Evolutionary conservation across 1,140 invertebrate genomes (phyloP), one percentile per base, ranked within the genome.

Genomic region (Thaumatotibia leucotreta): DNA sequence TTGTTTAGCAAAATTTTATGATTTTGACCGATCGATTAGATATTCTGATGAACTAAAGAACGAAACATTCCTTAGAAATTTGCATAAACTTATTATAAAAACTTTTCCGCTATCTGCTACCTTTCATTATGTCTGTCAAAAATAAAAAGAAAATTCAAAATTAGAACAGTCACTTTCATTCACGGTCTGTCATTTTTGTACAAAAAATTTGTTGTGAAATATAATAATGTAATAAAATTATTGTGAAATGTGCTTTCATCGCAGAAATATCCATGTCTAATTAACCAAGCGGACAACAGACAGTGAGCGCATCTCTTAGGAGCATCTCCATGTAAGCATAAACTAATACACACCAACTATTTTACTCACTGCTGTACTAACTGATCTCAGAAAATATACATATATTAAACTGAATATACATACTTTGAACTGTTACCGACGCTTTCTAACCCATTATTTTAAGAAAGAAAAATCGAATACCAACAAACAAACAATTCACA

Each of bases 221-320:
- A 75, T 52, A 70, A 68, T 71, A 83, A 74, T 69, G 85, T 86
- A 80, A 76, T 79, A 49, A 89, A 89, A 89, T 87, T 87, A 73
- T 66, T 86, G 83, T 87, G 77, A 77, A 89, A 87, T 70, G 79
- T 64, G 86, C 80, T 61, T 75, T 82, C 66, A 33, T 84, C 63
- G 80, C 80, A 52, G 82, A 79, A 70, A 76, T 87, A 65, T 84
- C 82, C 10, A 85, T n/a, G n/a, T n/a, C n/a, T n/a, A n/a, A n/a
- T n/a, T n/a, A 54, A 54, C 5, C 9, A 62, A 35, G 52, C 39
- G 39, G 29, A 29, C 24, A 14, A n/a, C n/a, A 58, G 58, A 27
- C 5, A 45, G 20, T 58, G 39, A 61, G 20, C 50, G 29, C 54
- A 14, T 9, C 23, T 31, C 17, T 58, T 10, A 14, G 52, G 29